These are phyloP conservation scores for Gambelia wislizenii DNA, from an alignment of 2,797 vertebrate genomes.

Conservation along the genomic window DNA sequence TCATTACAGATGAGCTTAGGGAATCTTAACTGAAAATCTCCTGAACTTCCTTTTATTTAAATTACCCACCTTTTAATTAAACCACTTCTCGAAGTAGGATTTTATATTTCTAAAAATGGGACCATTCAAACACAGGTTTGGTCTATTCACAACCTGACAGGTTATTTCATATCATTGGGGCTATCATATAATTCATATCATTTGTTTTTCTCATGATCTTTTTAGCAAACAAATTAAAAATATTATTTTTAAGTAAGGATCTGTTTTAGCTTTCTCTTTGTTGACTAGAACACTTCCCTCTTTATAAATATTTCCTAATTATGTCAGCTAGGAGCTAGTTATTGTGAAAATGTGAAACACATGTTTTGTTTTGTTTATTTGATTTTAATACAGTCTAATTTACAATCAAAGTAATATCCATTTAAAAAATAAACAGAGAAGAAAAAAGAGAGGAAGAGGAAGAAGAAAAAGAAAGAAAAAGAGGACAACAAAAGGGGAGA, in stretches of 20 bases:
- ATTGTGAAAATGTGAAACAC: background rate
- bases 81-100: background rate
- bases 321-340: background rate
- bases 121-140: background rate
- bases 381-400: too few relatives aligned
- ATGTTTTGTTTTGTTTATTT: too few relatives aligned
- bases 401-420: too few relatives aligned
- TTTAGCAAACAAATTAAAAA: background rate
- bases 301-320: background rate
- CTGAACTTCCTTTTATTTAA: constrained; percentile 18
- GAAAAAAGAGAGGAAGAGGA: too few relatives aligned
- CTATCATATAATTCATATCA: too few relatives aligned
- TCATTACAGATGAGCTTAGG: constrained; percentile 6
- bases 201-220: background rate
- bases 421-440: too few relatives aligned
- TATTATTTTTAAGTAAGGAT: background rate
- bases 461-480: too few relatives aligned
- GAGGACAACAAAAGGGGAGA: too few relatives aligned
- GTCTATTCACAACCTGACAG: background rate
- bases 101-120: constrained; percentile 7
- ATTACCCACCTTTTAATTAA: constrained; percentile 22
- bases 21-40: constrained; percentile 16
- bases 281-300: too few relatives aligned
- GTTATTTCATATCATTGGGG: background rate
- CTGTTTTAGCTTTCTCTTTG: background rate